Conservation (phyloP, 2,888 invertebrate genomes). For the Drosophila emarginata region DNA sequence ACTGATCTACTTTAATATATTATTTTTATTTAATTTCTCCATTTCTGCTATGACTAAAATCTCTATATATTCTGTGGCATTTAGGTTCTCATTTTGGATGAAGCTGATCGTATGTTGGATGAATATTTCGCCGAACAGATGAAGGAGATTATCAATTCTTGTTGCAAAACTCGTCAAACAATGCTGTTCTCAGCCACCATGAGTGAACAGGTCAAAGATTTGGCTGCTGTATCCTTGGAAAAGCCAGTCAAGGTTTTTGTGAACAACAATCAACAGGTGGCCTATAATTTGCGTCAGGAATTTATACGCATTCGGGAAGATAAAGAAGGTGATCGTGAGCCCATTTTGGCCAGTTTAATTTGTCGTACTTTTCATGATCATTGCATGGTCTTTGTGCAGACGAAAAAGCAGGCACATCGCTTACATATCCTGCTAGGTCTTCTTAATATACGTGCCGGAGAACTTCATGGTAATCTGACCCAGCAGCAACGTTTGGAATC, state of each 20-base stretch:
- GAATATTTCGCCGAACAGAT: conserved; percentile 99
- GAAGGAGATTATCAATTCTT: conserved; percentile 98
- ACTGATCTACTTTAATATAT: conserved; percentile 55
- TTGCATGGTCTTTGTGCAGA: conserved; percentile 97
- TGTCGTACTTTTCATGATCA: conserved; percentile 95
- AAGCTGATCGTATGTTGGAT: conserved; percentile 95
- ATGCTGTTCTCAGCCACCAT: conserved; percentile 99
- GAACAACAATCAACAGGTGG: conserved; percentile 97
- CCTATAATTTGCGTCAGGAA: conserved; percentile 97
- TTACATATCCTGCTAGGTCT: conserved; percentile 95
- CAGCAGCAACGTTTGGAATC: conserved; percentile 97
- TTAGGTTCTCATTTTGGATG: conserved; percentile 85
- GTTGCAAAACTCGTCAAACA: conserved; percentile 95
- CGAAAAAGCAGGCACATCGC: conserved; percentile 97
- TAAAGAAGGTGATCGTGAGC: conserved; percentile 95
- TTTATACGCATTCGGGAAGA: conserved; percentile 96
- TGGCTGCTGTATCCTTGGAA: conserved; percentile 95
- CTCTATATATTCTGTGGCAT: background rate
- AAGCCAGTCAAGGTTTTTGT: conserved; percentile 98
- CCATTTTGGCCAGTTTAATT: conserved; percentile 91
- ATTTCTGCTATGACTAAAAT: background rate
- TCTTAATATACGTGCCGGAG: conserved; percentile 92
- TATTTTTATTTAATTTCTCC: accelerated
- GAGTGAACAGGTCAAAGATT: conserved; percentile 98
- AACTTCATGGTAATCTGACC: conserved; percentile 97